A percentile compares a stretch with the other conserved stretches of the same genome.
Conservation (phyloP, 2,113 vertebrate species). For the Petrocephalus microphthalmus region DNA sequence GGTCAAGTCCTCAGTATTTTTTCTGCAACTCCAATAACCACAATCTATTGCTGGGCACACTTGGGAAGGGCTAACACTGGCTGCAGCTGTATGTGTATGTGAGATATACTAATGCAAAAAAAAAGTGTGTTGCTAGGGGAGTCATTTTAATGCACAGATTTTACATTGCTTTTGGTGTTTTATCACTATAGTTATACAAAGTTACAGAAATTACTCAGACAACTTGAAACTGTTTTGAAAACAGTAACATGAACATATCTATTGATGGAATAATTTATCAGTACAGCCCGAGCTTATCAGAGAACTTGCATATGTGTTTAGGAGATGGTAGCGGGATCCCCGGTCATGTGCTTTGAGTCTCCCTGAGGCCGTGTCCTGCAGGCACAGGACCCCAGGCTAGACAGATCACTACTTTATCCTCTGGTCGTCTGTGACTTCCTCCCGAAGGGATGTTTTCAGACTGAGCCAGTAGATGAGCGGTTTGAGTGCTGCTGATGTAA, state of each 20-base stretch:
- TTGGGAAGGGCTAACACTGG: too few relatives aligned
- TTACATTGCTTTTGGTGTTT: neutral
- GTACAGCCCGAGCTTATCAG: neutral
- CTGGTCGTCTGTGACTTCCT: neutral
- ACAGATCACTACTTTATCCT: neutral
- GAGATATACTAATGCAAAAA: neutral
- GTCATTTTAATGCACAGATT: neutral
- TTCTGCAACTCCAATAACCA: too few relatives aligned
- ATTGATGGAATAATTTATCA: neutral
- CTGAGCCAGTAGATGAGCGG: neutral
- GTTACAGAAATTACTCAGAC: neutral
- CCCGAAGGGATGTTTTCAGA: neutral
- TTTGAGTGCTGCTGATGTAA: neutral
- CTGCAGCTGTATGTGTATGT: neutral
- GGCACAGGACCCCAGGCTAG: neutral
- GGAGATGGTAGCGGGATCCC: neutral
- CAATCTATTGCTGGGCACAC: too few relatives aligned
- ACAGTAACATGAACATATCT: neutral
- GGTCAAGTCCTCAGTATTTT: too few relatives aligned
- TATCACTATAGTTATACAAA: neutral
- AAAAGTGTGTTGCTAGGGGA: neutral
- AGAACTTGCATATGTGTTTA: neutral
- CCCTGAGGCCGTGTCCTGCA: neutral
- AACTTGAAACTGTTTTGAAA: neutral
- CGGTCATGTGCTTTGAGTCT: neutral